phyloP scores from a whole-genome alignment of 2,113 vertebrate genomes.

The Microcebus lehilahytsara region DNA sequence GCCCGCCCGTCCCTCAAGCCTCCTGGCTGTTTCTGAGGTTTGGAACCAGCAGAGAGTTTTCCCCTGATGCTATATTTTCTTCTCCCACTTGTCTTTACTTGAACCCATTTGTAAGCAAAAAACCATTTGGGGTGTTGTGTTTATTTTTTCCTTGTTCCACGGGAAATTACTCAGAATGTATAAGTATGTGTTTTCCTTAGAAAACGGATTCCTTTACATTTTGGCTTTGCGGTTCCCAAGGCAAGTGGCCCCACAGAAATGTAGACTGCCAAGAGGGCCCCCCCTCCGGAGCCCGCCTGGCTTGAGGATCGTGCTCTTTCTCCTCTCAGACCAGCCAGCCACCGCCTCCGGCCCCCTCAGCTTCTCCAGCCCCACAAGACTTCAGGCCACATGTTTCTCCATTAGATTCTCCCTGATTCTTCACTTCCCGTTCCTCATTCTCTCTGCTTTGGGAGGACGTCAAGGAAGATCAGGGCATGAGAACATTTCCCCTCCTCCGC shows the following conservation, averaged over 20 bases:
- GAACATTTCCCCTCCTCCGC: background rate
- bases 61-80: constrained; percentile 65
- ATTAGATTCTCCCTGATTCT: background rate
- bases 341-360: rapidly evolving
- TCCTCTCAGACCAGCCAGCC: background rate
- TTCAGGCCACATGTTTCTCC: background rate
- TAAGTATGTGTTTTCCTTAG: constrained; percentile 80
- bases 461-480: background rate
- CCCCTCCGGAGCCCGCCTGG: background rate
- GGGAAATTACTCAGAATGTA: constrained; percentile 79
- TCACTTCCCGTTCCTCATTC: background rate
- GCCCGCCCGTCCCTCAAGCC: constrained; percentile 45
- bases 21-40: constrained; percentile 68
- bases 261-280: constrained; percentile 70
- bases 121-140: constrained; percentile 68
- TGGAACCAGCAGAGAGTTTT: constrained; percentile 55
- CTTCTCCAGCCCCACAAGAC: background rate
- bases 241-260: constrained; percentile 70
- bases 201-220: constrained; percentile 79
- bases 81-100: constrained; percentile 52
- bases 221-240: constrained; percentile 77
- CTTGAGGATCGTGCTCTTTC: constrained; percentile 7
- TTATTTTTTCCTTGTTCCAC: constrained; percentile 70
- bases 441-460: background rate
- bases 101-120: constrained; percentile 70